phyloP scores from a whole-genome alignment of 2,113 vertebrate species.

The Oreamnos americanus region DNA sequence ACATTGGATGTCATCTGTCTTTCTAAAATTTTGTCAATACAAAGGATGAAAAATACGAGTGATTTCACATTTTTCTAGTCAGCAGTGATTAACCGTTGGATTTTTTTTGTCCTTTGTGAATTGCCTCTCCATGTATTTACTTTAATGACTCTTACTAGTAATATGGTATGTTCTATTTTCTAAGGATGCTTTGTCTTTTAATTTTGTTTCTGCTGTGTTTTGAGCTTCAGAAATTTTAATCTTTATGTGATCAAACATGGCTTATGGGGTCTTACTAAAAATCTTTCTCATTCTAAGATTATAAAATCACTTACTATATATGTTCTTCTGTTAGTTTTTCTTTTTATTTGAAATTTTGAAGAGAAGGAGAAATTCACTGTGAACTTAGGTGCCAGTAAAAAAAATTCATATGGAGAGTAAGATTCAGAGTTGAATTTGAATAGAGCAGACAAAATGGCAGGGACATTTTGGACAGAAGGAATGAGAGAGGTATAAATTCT shows the following conservation, averaged over 20 bases:
- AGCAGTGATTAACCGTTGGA: background rate
- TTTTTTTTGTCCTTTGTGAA: constrained; percentile 25
- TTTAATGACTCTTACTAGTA: background rate
- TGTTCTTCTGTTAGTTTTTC: background rate
- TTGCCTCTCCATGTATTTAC: background rate
- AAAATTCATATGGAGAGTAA: background rate
- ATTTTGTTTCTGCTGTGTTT: background rate
- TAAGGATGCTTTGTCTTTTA: constrained; percentile 10
- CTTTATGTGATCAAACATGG: background rate
- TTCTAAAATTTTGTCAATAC: background rate
- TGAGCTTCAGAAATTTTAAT: background rate
- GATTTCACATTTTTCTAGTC: constrained; percentile 12
- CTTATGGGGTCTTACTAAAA: background rate
- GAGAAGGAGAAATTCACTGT: constrained; percentile 13
- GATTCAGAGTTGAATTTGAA: constrained; percentile 21
- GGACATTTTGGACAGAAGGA: background rate
- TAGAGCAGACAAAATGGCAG: background rate
- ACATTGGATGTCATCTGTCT: background rate
- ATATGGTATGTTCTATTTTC: background rate
- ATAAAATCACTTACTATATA: background rate
- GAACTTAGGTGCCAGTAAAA: constrained; percentile 2
- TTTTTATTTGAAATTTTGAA: constrained; percentile 25
- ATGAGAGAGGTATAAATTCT: background rate
- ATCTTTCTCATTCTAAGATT: background rate
- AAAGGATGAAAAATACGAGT: background rate